Percentiles rank a stretch among this genome's conserved stretches.
Evolutionary conservation across 2,113 vertebrate species (phyloP).

Genomic region (Myotis brandtii): DNA sequence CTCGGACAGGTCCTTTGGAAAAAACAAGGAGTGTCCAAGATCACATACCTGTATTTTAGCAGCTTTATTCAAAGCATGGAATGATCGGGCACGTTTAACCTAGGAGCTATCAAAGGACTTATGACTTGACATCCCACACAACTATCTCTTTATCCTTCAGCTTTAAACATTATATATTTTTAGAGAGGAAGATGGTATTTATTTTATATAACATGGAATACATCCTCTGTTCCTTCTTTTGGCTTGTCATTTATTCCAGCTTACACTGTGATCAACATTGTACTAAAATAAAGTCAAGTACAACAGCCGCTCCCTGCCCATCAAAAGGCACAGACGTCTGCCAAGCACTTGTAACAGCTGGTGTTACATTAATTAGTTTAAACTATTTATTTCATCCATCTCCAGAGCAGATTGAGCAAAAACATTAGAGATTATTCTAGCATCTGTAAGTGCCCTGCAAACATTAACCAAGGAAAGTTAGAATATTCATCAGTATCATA

Average conservation of each 20-base stretch:
- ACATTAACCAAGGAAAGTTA: conserved; percentile 96
- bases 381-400: conserved; percentile 99
- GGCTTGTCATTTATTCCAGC: conserved; percentile 96
- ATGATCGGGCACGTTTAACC: conserved; percentile 69
- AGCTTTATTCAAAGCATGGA: conserved; percentile 36
- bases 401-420: conserved; percentile 99
- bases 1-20: conserved; percentile 65
- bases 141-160: not conserved
- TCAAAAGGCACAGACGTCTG: conserved; percentile 99
- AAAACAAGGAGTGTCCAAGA: conserved; percentile 76
- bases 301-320: conserved; percentile 95
- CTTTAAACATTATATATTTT: conserved; percentile 75
- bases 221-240: conserved; percentile 89
- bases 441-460: conserved; percentile 99
- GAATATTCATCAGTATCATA: conserved; percentile 94
- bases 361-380: conserved; percentile 99
- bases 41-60: conserved; percentile 59
- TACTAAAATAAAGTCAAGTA: conserved; percentile 97
- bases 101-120: conserved; percentile 74
- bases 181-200: conserved; percentile 82
- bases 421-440: conserved; percentile 99
- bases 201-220: conserved; percentile 84
- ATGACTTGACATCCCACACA: conserved; percentile 74
- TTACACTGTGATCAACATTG: conserved; percentile 97
- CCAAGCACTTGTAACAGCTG: conserved; percentile 99